Evolutionary conservation across 2,888 invertebrate genomes (phyloP).

Genomic region (Cryptophagus acutangulus): DNA sequence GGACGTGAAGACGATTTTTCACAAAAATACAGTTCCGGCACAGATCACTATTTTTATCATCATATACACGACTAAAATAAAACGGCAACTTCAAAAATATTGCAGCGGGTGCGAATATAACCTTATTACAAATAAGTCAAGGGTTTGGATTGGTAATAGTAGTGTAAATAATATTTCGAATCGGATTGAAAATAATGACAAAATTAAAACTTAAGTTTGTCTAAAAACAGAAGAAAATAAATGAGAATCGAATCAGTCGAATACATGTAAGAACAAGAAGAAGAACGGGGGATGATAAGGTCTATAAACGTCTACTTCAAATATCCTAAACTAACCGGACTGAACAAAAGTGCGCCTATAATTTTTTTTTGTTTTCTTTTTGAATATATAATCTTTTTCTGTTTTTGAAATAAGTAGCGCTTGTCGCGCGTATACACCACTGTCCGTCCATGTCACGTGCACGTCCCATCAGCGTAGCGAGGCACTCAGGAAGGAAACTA

Average conservation of each 20-base stretch:
- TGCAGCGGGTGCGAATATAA: no score
- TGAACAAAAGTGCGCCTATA: constrained; percentile 36
- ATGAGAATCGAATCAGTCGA: constrained; percentile 30
- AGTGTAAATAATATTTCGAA: no score
- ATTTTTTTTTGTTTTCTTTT: constrained; percentile 2
- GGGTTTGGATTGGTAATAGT: no score
- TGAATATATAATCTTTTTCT: constrained; percentile 3
- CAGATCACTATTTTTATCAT: constrained; percentile 36
- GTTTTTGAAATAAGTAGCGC: no score
- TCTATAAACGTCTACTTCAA: constrained; percentile 39
- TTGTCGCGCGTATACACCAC: constrained; percentile 38
- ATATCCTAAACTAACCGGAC: constrained; percentile 42
- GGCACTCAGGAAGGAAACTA: constrained; percentile 49
- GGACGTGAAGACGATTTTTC: constrained; percentile 46
- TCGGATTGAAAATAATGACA: constrained; percentile 12
- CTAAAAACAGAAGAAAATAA: constrained; percentile 5
- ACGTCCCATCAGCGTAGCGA: constrained; percentile 48
- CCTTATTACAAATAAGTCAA: no score
- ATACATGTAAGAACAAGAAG: constrained; percentile 35
- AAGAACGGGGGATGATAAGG: no score
- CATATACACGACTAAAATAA: constrained; percentile 34
- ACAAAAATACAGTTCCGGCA: constrained; percentile 45
- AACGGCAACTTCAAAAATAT: no score
- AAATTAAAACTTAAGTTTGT: constrained; percentile 2
- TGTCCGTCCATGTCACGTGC: constrained; percentile 37